These are phyloP conservation scores for Tachyglossus aculeatus DNA, from an alignment of 2,797 vertebrate genomes.

Conservation along the genomic window DNA sequence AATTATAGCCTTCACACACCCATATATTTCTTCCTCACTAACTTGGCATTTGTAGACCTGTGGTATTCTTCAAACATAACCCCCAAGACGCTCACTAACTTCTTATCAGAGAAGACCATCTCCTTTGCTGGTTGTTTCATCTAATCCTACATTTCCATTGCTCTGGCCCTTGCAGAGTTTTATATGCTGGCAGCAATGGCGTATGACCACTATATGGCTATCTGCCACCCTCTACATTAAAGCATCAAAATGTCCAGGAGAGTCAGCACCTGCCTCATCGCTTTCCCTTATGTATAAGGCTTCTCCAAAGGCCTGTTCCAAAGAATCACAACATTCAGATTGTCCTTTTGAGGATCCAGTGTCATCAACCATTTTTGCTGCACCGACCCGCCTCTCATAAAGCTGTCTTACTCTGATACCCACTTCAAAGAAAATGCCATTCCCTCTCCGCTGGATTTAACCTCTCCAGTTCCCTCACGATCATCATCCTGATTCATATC, in stretches of 20 bases:
- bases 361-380: constrained; percentile 59
- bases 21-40: constrained; percentile 50
- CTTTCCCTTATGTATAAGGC: constrained; percentile 30
- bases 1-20: constrained; percentile 11
- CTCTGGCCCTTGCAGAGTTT: constrained; percentile 30
- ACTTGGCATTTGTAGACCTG: constrained; percentile 40
- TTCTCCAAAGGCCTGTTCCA: constrained; percentile 44
- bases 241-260: constrained; percentile 24
- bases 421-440: constrained; percentile 33
- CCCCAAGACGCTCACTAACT: constrained; percentile 26
- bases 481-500: too few species aligned
- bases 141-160: constrained; percentile 45
- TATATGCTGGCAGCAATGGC: constrained; percentile 29
- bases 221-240: constrained; percentile 13
- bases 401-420: constrained; percentile 42
- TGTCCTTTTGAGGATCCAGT: constrained; percentile 44
- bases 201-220: constrained; percentile 12
- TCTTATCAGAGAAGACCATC: constrained; percentile 41
- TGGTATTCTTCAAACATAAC: constrained; percentile 25
- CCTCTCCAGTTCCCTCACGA: constrained; percentile 17
- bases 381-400: constrained; percentile 35
- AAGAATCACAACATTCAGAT: constrained; percentile 25
- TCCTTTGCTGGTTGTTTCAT: constrained; percentile 34
- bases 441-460: constrained; percentile 31
- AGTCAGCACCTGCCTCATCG: constrained; percentile 10